A percentile compares a stretch with the other conserved stretches of the same genome.
These are phyloP conservation scores for Synchiropus splendidus DNA, from an alignment of 2,113 vertebrate species.

Conservation along the genomic window DNA sequence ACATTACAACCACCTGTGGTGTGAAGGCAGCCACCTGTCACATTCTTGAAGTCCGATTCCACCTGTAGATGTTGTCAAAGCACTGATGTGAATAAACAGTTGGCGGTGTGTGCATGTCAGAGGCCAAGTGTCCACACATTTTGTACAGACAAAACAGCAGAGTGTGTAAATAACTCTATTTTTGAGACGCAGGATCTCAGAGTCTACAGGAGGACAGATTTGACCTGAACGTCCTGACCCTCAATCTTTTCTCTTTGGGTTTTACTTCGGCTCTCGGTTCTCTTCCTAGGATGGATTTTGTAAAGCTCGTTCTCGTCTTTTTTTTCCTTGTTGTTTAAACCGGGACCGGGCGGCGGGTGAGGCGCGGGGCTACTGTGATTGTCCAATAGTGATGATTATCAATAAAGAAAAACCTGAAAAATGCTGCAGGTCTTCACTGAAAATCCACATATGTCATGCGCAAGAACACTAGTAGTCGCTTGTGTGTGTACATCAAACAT, in stretches of 20 bases:
- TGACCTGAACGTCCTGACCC: slow-evolving; percentile 43
- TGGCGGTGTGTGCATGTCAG: slow-evolving; percentile 57
- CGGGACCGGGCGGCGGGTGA: slow-evolving; percentile 21
- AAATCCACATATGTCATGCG: no score
- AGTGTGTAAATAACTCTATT: slow-evolving; percentile 70
- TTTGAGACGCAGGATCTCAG: slow-evolving; percentile 64
- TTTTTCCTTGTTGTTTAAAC: slow-evolving; percentile 63
- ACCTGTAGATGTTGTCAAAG: slow-evolving; percentile 11
- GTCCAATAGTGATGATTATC: slow-evolving; percentile 66
- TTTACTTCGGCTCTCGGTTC: slow-evolving; percentile 45
- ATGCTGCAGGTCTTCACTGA: background rate
- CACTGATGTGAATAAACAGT: no score
- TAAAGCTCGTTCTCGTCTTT: slow-evolving; percentile 56
- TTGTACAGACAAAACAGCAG: slow-evolving; percentile 74
- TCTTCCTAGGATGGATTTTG: slow-evolving; percentile 61
- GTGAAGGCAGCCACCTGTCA: background rate
- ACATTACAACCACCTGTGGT: no score
- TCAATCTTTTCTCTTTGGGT: slow-evolving; percentile 7
- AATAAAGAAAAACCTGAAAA: slow-evolving; percentile 50
- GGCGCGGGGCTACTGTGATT: slow-evolving; percentile 54
- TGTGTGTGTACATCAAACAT: no score
- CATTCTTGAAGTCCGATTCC: slow-evolving; percentile 31
- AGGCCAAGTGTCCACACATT: slow-evolving; percentile 78
- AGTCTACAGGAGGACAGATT: slow-evolving; percentile 50
- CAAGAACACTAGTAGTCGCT: no score